Conservation (phyloP, 2,113 vertebrate species). For the Thryonomys swinderianus region DNA sequence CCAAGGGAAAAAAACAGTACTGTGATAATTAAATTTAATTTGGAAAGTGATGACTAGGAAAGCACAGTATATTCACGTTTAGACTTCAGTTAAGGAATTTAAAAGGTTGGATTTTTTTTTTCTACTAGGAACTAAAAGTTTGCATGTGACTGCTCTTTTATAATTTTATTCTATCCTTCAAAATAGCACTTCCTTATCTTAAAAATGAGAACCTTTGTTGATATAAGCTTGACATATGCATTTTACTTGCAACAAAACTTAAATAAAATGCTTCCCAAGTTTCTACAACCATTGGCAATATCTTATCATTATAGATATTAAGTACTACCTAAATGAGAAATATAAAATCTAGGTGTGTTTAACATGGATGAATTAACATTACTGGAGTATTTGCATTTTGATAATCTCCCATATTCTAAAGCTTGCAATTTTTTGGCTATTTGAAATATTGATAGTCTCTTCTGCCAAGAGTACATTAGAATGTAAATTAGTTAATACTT, state of each 20-base stretch:
- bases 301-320: neutral
- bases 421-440: constrained; percentile 30
- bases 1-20: neutral
- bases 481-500: constrained; percentile 69
- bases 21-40: neutral
- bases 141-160: neutral
- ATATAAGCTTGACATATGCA: neutral
- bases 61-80: neutral
- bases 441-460: constrained; percentile 64
- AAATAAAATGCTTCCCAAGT: neutral
- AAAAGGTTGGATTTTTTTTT: neutral
- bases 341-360: constrained; percentile 41
- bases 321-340: neutral
- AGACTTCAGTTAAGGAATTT: neutral
- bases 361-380: constrained; percentile 25
- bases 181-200: neutral
- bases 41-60: neutral
- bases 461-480: constrained; percentile 53
- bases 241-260: constrained; percentile 44
- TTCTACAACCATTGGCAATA: neutral
- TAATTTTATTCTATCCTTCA: neutral
- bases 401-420: constrained; percentile 26
- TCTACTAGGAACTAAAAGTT: neutral
- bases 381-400: constrained; percentile 62
- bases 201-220: constrained; percentile 4